Conservation (phyloP, 2,888 invertebrate genomes). For the Cistogaster globosa region DNA sequence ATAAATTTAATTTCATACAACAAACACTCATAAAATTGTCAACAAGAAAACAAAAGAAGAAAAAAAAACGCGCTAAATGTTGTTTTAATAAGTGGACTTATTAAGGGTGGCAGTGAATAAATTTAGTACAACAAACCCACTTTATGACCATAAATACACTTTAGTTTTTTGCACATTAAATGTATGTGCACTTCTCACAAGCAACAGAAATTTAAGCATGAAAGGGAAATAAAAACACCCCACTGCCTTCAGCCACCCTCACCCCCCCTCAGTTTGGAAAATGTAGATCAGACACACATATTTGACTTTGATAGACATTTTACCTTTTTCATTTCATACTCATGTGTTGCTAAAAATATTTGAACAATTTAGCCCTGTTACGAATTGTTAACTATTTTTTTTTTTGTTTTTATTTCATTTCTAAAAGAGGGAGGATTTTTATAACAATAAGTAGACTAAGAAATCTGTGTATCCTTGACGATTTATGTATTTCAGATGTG, state of each 20-base stretch:
- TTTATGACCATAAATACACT: constrained; percentile 56
- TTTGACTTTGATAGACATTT: constrained; percentile 65
- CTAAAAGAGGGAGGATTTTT: constrained; percentile 24
- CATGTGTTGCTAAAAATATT: constrained; percentile 27
- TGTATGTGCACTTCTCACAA: constrained; percentile 24
- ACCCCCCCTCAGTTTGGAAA: not conserved
- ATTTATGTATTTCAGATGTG: not conserved
- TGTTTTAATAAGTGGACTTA: constrained; percentile 61
- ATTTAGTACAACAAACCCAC: constrained; percentile 56
- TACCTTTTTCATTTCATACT: constrained; percentile 19
- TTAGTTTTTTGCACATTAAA: not conserved
- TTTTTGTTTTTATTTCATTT: not conserved
- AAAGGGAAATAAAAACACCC: constrained; percentile 12
- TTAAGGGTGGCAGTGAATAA: constrained; percentile 52
- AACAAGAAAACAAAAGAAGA: constrained; percentile 5
- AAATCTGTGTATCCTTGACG: constrained; percentile 51
- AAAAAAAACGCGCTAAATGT: constrained; percentile 3
- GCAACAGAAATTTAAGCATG: constrained; percentile 29
- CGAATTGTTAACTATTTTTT: not conserved
- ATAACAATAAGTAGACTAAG: not conserved
- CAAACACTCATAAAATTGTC: constrained; percentile 13
- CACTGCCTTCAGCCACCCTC: constrained; percentile 23
- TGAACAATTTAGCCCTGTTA: constrained; percentile 56
- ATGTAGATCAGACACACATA: constrained; percentile 44
- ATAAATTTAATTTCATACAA: constrained; percentile 43